Evolutionary conservation across 2,888 invertebrate genomes (phyloP), one percentile per base, ranked within the genome.

Genomic region (Didymodactylos carnosus): DNA sequence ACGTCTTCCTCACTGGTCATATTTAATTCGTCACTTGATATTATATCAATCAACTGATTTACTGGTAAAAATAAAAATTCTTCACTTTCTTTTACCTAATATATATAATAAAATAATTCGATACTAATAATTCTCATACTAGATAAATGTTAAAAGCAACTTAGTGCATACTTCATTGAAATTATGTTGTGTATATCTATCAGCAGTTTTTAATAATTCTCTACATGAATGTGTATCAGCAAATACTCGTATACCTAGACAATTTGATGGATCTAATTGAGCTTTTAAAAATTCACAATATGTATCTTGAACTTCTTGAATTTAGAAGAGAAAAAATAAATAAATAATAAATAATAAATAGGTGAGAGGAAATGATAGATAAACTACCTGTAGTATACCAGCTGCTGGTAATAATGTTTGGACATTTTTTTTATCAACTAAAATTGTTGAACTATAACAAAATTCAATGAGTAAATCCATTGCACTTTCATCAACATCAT

Each of bases 201-300:
- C 97, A 1, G 97, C 97, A 77, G 94, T 93, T 76, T 94, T 87
- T 46, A 97, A 86, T 73, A 98, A 86, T 81, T 98, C 97, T 69
- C 94, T 88, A 83, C 97, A 98, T 13, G 95, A 92, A 85, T 97
- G 97, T 7, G 95, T 97, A 85, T 98, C 97, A 49, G 98, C 98
- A 85, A 98, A 98, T 72, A 97, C 95, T 76, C 97, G 87, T 79
- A 98, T 98, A 75, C 97, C 97, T 77, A 98, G 87, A 84, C 97
- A 97, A 85, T 98, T 98, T 29, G 29, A 19, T 62, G 29, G 87
- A 86, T 98, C 95, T 76, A 98, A 87, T 71, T 71, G 74, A 40
- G 71, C 53, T 35, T 71, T 51, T 14, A 74, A 29, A 77, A 97
- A 98, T 85, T 97, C 97, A 85, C 97, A 98, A 85, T 97, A 98